Conservation (phyloP, 2,888 invertebrate genomes). For the Acronicta psi region DNA sequence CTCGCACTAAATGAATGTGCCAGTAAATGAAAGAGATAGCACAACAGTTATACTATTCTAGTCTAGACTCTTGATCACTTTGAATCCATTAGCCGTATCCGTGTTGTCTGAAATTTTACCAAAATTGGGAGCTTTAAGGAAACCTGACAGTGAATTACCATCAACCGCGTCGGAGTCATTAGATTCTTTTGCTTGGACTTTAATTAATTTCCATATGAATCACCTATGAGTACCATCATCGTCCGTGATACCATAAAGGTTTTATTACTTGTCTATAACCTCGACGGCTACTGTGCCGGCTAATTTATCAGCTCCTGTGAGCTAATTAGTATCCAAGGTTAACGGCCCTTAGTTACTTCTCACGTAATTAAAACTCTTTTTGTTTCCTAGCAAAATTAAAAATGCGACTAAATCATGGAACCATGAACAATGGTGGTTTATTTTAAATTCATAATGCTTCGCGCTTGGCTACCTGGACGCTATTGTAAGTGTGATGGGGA, state of each 20-base stretch:
- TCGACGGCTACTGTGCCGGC: constrained; percentile 26
- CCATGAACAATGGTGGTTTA: constrained; percentile 60
- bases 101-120: constrained; percentile 36
- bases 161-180: constrained; percentile 20
- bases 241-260: constrained; percentile 20
- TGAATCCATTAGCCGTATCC: constrained; percentile 46
- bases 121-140: constrained; percentile 27
- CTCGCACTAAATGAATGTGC: constrained; percentile 38
- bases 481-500: constrained; percentile 51
- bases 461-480: constrained; percentile 64
- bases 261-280: constrained; percentile 32
- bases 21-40: constrained; percentile 37
- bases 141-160: constrained; percentile 26
- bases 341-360: constrained; percentile 58
- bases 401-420: constrained; percentile 67
- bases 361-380: constrained; percentile 61
- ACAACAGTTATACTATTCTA: constrained; percentile 19
- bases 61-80: constrained; percentile 43
- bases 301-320: constrained; percentile 56
- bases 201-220: constrained; percentile 17
- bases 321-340: constrained; percentile 62
- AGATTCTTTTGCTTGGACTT: constrained; percentile 1
- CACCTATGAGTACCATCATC: constrained; percentile 11
- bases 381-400: constrained; percentile 68
- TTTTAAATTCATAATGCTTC: constrained; percentile 72